These are phyloP conservation scores for Marisa cornuarietis DNA, from an alignment of 1,140 invertebrate genomes.

Conservation along the genomic window DNA sequence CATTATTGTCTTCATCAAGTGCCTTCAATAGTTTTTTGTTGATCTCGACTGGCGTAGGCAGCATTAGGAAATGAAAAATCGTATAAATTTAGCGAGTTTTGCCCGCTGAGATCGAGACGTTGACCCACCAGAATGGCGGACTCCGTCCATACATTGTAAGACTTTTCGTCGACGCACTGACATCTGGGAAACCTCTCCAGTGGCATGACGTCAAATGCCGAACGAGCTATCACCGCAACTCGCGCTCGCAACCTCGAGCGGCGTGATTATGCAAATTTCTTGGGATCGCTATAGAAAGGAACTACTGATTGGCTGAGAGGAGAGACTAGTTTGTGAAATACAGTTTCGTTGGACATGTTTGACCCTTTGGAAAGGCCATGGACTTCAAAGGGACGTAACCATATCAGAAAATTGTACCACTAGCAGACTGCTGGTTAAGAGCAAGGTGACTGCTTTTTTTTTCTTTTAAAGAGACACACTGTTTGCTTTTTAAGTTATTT, in stretches of 20 bases:
- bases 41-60: constrained; percentile 72
- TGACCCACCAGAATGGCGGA: constrained; percentile 65
- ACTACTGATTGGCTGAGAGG: constrained; percentile 15
- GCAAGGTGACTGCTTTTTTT: too few relatives aligned
- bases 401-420: neutral
- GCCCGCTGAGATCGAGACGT: constrained; percentile 59
- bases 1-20: constrained; percentile 74
- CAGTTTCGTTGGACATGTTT: constrained; percentile 20
- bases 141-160: constrained; percentile 64
- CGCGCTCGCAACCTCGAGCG: constrained; percentile 22
- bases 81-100: constrained; percentile 55
- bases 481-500: too few relatives aligned
- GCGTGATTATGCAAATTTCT: constrained; percentile 29
- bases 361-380: constrained; percentile 16
- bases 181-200: constrained; percentile 64
- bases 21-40: constrained; percentile 73
- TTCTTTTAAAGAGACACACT: too few relatives aligned
- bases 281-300: neutral
- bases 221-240: constrained; percentile 30
- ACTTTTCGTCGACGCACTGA: constrained; percentile 59
- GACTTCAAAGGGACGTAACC: constrained; percentile 12
- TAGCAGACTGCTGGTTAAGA: too few relatives aligned
- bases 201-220: constrained; percentile 62
- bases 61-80: constrained; percentile 67
- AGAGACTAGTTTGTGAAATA: neutral